Percentiles rank a stretch among this genome's conserved stretches.
Evolutionary conservation across 2,113 vertebrate genomes (phyloP).

Genomic region (Rattus rattus): DNA sequence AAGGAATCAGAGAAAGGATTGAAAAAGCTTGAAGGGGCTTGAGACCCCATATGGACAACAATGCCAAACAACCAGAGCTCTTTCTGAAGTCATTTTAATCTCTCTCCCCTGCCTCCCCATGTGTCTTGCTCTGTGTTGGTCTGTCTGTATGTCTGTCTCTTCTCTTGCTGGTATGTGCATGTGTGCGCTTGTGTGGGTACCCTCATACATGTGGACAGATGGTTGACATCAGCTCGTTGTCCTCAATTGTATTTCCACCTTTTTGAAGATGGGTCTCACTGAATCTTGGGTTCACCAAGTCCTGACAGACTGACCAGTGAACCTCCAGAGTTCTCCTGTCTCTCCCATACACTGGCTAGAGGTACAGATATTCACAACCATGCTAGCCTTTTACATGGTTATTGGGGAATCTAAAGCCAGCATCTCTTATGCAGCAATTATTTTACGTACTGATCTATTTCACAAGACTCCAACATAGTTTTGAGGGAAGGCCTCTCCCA

Average conservation of each 20-base stretch:
- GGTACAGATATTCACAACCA: not conserved
- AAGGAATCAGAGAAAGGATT: too few relatives aligned
- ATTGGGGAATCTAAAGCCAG: not conserved
- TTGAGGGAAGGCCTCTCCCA: not conserved
- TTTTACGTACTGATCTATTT: not conserved
- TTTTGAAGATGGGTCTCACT: not conserved
- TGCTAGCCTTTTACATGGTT: not conserved
- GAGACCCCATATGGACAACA: too few relatives aligned
- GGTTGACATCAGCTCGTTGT: not conserved
- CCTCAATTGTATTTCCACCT: not conserved
- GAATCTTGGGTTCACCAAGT: not conserved
- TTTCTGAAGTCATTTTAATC: not conserved
- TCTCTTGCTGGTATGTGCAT: not conserved
- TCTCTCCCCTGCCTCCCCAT: not conserved
- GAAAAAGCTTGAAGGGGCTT: too few relatives aligned
- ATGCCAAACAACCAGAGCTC: too few relatives aligned
- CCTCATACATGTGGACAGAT: not conserved
- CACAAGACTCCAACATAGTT: not conserved
- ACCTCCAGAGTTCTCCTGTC: not conserved
- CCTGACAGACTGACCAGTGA: not conserved
- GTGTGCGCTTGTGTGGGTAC: not conserved
- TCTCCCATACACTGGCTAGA: not conserved
- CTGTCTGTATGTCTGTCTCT: not conserved
- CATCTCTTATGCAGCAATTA: not conserved
- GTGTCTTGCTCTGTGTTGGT: not conserved